Conservation (phyloP, 2,888 invertebrate species). For the Volucella inanis region DNA sequence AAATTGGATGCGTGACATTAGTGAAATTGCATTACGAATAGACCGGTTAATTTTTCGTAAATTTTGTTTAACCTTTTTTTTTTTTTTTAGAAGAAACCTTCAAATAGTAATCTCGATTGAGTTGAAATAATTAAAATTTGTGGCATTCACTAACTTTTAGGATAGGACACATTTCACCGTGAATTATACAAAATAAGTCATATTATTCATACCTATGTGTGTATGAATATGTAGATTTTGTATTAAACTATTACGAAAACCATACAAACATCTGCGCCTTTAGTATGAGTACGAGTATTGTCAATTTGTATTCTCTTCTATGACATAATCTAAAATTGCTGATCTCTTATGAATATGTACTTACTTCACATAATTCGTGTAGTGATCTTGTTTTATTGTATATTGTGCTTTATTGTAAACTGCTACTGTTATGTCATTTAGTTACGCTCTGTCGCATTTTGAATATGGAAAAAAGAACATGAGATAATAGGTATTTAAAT, state of each 20-base stretch:
- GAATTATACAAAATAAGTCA: no score
- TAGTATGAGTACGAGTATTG: neutral
- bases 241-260: neutral
- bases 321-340: conserved; percentile 11
- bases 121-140: no score
- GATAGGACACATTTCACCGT: no score
- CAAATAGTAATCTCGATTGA: no score
- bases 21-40: conserved; percentile 11
- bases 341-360: neutral
- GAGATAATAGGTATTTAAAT: conserved; percentile 29
- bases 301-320: conserved; percentile 8
- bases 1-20: neutral
- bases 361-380: conserved; percentile 5
- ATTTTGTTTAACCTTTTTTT: conserved; percentile 20
- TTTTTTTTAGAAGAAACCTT: neutral
- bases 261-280: neutral
- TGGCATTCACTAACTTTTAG: no score
- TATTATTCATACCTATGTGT: no score
- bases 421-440: conserved; percentile 42
- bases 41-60: neutral
- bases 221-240: neutral
- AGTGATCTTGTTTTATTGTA: conserved; percentile 4
- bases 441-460: conserved; percentile 38
- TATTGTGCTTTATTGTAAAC: neutral
- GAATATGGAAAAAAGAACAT: conserved; percentile 19